Conservation (phyloP, 2,888 invertebrate species). For the Hypolimnas misippus region DNA sequence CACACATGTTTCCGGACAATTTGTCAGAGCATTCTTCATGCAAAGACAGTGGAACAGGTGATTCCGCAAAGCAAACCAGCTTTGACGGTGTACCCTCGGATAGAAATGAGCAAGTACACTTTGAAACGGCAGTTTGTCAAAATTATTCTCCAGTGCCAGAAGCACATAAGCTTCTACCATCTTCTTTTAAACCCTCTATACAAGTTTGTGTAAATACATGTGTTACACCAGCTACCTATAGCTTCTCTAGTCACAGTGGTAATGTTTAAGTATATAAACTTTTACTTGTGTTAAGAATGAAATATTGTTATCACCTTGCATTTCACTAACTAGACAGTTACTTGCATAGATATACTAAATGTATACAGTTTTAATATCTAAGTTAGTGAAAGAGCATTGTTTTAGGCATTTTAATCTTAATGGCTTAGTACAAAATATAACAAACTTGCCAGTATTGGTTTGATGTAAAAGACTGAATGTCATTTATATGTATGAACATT, state of each 20-base stretch:
- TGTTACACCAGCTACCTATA: conserved; percentile 81
- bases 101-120: conserved; percentile 76
- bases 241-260: conserved; percentile 83
- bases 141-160: conserved; percentile 80
- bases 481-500: conserved; percentile 72
- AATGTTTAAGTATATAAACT: conserved; percentile 67
- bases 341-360: not conserved
- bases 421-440: conserved; percentile 83
- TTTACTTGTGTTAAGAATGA: conserved; percentile 42
- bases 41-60: conserved; percentile 92
- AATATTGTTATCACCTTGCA: conserved; percentile 56
- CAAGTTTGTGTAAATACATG: conserved; percentile 82
- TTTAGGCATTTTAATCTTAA: conserved; percentile 63
- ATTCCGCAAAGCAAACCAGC: conserved; percentile 89
- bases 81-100: conserved; percentile 83
- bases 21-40: conserved; percentile 90
- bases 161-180: conserved; percentile 79
- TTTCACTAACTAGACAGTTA: conserved; percentile 63
- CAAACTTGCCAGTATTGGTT: conserved; percentile 85
- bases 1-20: conserved; percentile 85
- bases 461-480: conserved; percentile 83
- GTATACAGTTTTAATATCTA: conserved; percentile 41
- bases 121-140: conserved; percentile 71
- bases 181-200: conserved; percentile 80
- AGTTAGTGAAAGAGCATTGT: conserved; percentile 73